Percentiles rank a stretch among this genome's conserved stretches.
Conservation (phyloP, 2,797 vertebrate species). For the Todus mexicanus region DNA sequence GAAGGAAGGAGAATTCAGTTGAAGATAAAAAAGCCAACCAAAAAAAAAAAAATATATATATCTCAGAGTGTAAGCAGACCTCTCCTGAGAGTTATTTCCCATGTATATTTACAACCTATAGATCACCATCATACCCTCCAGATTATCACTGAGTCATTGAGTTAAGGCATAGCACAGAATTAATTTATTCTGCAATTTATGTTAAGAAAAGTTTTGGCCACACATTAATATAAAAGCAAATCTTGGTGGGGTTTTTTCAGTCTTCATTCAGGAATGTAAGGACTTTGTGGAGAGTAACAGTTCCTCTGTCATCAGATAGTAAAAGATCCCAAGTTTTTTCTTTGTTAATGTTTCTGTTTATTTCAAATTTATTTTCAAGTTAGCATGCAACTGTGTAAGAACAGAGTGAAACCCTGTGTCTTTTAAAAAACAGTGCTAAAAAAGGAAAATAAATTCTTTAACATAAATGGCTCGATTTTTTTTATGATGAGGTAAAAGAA, state of each 20-base stretch:
- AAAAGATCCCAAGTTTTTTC: background rate
- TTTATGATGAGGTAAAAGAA: background rate
- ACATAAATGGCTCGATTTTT: background rate
- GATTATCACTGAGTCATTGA: background rate
- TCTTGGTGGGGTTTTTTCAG: background rate
- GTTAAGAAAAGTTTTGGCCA: background rate
- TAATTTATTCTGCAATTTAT: background rate
- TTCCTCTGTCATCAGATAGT: background rate
- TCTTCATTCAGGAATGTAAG: background rate
- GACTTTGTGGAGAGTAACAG: background rate
- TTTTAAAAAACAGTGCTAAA: background rate
- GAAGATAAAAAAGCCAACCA: background rate
- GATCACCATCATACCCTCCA: background rate
- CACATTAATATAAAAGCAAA: background rate
- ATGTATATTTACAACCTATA: background rate
- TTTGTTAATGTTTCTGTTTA: background rate
- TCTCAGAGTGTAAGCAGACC: background rate
- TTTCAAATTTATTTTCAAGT: background rate
- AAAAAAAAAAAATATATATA: background rate
- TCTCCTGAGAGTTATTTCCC: background rate
- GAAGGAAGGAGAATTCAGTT: background rate
- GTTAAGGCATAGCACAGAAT: background rate
- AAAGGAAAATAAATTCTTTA: background rate
- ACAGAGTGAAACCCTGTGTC: background rate
- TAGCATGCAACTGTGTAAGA: background rate